A percentile compares a stretch with the other conserved stretches of the same genome.
Evolutionary conservation across 1,140 invertebrate species (phyloP).

Genomic region (Pseudachorutes palmiensis): DNA sequence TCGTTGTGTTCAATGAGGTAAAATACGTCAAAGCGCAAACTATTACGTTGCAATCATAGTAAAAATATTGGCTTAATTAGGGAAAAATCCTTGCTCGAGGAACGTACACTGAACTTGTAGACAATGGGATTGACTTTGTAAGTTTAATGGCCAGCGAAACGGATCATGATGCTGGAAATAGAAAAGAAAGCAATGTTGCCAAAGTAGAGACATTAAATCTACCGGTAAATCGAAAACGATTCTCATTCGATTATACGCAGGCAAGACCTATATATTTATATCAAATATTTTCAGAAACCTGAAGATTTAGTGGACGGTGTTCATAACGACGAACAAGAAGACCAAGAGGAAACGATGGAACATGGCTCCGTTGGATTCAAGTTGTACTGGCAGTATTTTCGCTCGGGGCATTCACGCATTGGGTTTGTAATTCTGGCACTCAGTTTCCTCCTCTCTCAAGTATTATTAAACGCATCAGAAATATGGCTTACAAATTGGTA

Average conservation of each 20-base stretch:
- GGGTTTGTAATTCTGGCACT: conserved; percentile 17
- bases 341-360: conserved; percentile 28
- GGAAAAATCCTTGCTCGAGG: conserved; percentile 50
- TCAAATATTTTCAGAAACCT: background rate
- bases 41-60: too few species aligned
- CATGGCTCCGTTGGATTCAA: conserved; percentile 24
- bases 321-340: conserved; percentile 17
- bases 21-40: too few species aligned
- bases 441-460: conserved; percentile 20
- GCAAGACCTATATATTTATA: too few species aligned
- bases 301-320: too few species aligned
- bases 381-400: conserved; percentile 30
- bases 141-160: conserved; percentile 48
- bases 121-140: conserved; percentile 56
- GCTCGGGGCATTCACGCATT: conserved; percentile 16
- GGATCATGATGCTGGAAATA: conserved; percentile 20
- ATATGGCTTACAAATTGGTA: conserved; percentile 31
- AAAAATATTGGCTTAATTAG: too few species aligned
- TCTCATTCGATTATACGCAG: conserved; percentile 6
- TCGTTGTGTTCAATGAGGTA: too few species aligned
- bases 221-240: background rate
- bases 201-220: background rate
- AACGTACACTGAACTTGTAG: conserved; percentile 50
- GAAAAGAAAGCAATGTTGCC: background rate
- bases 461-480: conserved; percentile 18